These are phyloP conservation scores for Cygnus atratus DNA, from an alignment of 2,113 vertebrate genomes.

Conservation along the genomic window DNA sequence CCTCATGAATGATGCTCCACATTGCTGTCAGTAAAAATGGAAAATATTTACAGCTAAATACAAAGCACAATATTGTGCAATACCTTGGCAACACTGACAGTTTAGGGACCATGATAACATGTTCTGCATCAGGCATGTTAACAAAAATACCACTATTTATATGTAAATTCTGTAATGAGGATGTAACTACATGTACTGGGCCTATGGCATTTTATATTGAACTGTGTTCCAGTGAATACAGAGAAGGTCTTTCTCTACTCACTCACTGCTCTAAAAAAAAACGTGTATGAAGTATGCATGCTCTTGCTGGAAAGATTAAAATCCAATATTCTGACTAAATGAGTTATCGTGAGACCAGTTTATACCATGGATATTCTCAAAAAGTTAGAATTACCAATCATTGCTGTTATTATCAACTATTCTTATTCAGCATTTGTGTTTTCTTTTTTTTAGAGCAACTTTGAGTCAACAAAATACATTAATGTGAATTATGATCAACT, in stretches of 20 bases:
- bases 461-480: not conserved
- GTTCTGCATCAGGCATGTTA: not conserved
- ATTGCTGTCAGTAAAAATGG: not conserved
- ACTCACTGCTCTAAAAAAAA: not conserved
- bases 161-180: not conserved
- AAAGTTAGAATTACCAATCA: not conserved
- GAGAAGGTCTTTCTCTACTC: not conserved
- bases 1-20: fast-evolving
- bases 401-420: not conserved
- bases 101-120: not conserved
- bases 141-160: not conserved
- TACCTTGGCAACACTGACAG: not conserved
- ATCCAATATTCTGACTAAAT: not conserved
- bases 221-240: not conserved
- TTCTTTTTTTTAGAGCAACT: not conserved
- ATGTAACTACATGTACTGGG: not conserved
- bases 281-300: not conserved
- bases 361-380: not conserved
- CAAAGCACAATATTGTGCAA: not conserved
- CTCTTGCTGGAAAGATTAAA: not conserved
- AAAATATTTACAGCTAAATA: not conserved
- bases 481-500: not conserved
- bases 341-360: not conserved
- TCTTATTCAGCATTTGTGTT: not conserved
- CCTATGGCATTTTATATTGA: not conserved